Conservation (phyloP, 2,113 vertebrate genomes). For the Mus spicilegus region DNA sequence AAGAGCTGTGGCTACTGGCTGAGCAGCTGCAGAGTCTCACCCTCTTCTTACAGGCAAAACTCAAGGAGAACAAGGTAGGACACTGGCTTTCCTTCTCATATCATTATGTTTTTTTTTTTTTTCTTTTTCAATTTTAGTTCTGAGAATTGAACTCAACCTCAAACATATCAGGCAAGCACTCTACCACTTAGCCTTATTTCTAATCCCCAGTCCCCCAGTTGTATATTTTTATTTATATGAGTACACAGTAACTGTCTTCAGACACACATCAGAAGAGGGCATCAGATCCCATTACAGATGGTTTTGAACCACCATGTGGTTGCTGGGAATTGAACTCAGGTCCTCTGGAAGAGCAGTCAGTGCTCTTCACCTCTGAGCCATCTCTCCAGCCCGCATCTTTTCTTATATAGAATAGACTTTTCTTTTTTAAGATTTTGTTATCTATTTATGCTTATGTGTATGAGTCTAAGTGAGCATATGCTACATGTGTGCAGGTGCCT, state of each 20-base stretch:
- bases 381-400: not conserved
- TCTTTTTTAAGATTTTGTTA: not conserved
- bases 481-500: not conserved
- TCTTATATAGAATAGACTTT: slow-evolving; percentile 16
- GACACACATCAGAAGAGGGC: too few relatives aligned
- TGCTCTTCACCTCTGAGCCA: too few relatives aligned
- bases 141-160: not conserved
- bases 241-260: too few relatives aligned
- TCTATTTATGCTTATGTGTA: not conserved
- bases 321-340: too few relatives aligned
- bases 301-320: too few relatives aligned
- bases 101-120: not conserved
- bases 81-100: not conserved
- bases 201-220: not conserved
- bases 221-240: too few relatives aligned
- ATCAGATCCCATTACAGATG: too few relatives aligned
- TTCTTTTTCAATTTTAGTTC: not conserved
- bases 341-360: too few relatives aligned
- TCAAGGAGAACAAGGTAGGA: slow-evolving; percentile 75
- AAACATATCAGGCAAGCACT: not conserved
- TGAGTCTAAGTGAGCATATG: not conserved
- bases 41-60: slow-evolving; percentile 58
- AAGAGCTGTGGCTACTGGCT: slow-evolving; percentile 64
- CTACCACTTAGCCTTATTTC: not conserved
- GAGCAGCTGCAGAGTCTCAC: slow-evolving; percentile 65